phyloP scores from a whole-genome alignment of 2,888 invertebrate genomes.

The Drosophila robusta region DNA sequence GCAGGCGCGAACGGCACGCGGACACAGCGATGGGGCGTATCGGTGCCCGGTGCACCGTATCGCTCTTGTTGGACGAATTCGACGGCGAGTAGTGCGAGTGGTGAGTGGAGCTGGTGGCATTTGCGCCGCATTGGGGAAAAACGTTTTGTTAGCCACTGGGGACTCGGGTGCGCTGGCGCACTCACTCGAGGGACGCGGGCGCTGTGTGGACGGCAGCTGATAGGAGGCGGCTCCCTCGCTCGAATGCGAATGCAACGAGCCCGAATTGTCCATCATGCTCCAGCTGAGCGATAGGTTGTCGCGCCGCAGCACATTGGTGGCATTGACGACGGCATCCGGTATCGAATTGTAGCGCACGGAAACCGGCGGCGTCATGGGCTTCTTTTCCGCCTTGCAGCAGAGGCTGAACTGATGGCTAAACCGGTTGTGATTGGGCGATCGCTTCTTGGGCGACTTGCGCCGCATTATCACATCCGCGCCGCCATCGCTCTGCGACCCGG shows the following conservation, averaged over 20 bases:
- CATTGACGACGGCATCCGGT: constrained; percentile 67
- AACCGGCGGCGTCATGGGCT: constrained; percentile 83
- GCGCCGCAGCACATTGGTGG: constrained; percentile 58
- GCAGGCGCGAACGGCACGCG: constrained; percentile 84
- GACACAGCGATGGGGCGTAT: constrained; percentile 84
- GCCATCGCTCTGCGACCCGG: constrained; percentile 80
- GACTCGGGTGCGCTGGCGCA: constrained; percentile 84
- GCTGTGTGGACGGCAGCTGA: constrained; percentile 49
- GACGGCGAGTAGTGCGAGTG: constrained; percentile 81
- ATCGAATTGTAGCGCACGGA: constrained; percentile 84
- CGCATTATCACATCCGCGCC: constrained; percentile 74
- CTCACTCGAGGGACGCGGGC: constrained; percentile 72
- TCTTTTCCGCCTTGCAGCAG: constrained; percentile 84
- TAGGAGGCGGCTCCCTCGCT: constrained; percentile 66
- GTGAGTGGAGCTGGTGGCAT: constrained; percentile 35
- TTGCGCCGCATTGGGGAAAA: constrained; percentile 62
- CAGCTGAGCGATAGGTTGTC: constrained; percentile 81
- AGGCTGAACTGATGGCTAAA: constrained; percentile 85
- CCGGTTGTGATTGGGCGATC: constrained; percentile 83
- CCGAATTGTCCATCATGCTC: constrained; percentile 76
- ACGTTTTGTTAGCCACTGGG: constrained; percentile 80
- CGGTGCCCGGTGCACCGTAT: constrained; percentile 64
- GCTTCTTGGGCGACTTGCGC: constrained; percentile 78
- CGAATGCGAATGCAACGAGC: constrained; percentile 75
- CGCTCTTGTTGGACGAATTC: constrained; percentile 80